phyloP scores from a whole-genome alignment of 2,113 vertebrate species.

The Perognathus longimembris region DNA sequence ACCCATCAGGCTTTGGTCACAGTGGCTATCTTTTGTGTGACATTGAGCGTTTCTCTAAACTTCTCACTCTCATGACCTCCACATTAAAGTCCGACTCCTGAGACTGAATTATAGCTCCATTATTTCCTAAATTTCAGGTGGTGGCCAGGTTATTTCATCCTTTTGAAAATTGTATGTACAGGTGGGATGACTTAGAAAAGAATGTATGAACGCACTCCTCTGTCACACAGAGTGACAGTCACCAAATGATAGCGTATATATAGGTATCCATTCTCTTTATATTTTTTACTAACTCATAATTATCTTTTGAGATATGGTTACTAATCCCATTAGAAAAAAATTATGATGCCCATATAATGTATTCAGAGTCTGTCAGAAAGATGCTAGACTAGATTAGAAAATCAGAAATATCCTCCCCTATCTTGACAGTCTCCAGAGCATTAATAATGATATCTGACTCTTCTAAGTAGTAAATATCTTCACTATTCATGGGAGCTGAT shows the following conservation, averaged over 20 bases:
- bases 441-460: neutral
- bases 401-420: too few relatives aligned
- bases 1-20: too few relatives aligned
- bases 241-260: neutral
- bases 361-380: neutral
- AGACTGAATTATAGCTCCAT: neutral
- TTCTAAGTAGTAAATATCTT: neutral
- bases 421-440: neutral
- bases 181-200: conserved; percentile 41
- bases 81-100: neutral
- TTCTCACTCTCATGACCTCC: too few relatives aligned
- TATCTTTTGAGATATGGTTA: conserved; percentile 16
- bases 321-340: neutral
- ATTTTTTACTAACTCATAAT: neutral
- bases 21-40: too few relatives aligned
- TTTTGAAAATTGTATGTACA: neutral
- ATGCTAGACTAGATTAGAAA: neutral
- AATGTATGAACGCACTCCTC: neutral
- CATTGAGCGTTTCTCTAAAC: too few relatives aligned
- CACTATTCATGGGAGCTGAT: neutral
- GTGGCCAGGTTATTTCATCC: neutral
- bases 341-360: neutral
- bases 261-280: conserved; percentile 48
- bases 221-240: neutral
- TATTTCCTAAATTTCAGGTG: neutral